Evolutionary conservation across 2,888 invertebrate genomes (phyloP), one percentile per base, ranked within the genome.

Genomic region (Prosapia bicincta): DNA sequence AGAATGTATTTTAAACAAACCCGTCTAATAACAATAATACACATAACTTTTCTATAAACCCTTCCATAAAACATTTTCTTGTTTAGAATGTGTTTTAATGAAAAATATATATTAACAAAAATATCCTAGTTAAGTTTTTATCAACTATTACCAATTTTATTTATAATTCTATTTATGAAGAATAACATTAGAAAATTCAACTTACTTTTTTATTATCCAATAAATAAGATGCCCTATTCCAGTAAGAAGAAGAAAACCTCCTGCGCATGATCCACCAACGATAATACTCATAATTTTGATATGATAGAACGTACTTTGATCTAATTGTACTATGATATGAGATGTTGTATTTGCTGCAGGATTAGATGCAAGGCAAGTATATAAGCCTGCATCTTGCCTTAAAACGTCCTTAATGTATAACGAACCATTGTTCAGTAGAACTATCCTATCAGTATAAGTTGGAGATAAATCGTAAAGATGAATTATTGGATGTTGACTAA

Each of bases 281-380:
- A 94, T 84, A 78, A 97, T 88, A 84, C 96, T 96, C 82, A 92
- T 89, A 79, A 97, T 91, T 85, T 95, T 92, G 72, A 97, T 92
- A 81, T 92, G 90, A 83, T 92, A 90, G 87, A 96, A 92, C 76
- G 94, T 92, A 82, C 92, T 89, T 23, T 96, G 96, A 85, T 97
- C 95, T 83, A 97, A 92, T 83, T 92, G 92, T 74, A 96, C 87
- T 71, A 92, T 85, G 28, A 97, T 91, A 81, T 90, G 90, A 68
- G 90, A 89, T 1, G 95, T 92, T 30, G 89, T 87, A 84, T 95
- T 96, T 73, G 93, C 93, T 79, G 93, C 88, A 20, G 94, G 91
- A 86, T 97, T 97, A 82, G 92, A 90, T 66, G 94, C 96, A 83
- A 92, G 91, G 84, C 97, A 98, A 78, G 90, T 89, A 86, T 97